Evolutionary conservation across 2,113 vertebrate species (phyloP), one percentile per base, ranked within the genome.

Genomic region (Riparia riparia): DNA sequence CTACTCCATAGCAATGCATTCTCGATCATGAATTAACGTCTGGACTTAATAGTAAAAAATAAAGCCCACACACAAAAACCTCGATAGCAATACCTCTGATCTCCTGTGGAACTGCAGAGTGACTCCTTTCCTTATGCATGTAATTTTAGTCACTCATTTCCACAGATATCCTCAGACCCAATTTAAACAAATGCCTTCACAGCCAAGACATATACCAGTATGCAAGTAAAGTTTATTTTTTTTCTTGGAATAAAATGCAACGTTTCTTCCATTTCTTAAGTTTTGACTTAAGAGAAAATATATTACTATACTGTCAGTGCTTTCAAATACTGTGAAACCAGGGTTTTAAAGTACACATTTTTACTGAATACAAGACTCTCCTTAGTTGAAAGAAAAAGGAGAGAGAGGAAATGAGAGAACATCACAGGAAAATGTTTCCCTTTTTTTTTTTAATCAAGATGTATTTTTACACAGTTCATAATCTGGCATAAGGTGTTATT

Each of bases 61-160:
- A 10, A 10, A 2, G 8, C 3, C 4, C 8, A 13, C 5, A 29
- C 4, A 61, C 25, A 77, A 41, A 31, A 7, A 29, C 32, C 42
- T 65, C 5, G 4, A 68, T 41, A 29, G 77, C 34, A 25, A 1
- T n/a, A 42, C 17, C 32, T 53, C 78, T 42, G 22, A 71, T 41
- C 17, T 70, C 34, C 47, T 56, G 22, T 49, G 26, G 14, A 53
- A 54, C 54, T 58, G 37, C 26, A 3, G 71, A 77, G 28, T 0
- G 0, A 74, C 26, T 63, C 15, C 16, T 17, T 61, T 44, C 45
- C 17, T 64, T 29, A 63, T 7, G 9, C 9, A 45, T 0, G 0
- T 17, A 42, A 29, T 68, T 60, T 24, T 15, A 24, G 17, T 66
- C 61, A 85, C 4, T 68, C 19, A 79, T 39, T 87, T 93, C 10